Base-by-base conservation (phyloP, 2,888 invertebrate species). In the Julus scanicus region DNA sequence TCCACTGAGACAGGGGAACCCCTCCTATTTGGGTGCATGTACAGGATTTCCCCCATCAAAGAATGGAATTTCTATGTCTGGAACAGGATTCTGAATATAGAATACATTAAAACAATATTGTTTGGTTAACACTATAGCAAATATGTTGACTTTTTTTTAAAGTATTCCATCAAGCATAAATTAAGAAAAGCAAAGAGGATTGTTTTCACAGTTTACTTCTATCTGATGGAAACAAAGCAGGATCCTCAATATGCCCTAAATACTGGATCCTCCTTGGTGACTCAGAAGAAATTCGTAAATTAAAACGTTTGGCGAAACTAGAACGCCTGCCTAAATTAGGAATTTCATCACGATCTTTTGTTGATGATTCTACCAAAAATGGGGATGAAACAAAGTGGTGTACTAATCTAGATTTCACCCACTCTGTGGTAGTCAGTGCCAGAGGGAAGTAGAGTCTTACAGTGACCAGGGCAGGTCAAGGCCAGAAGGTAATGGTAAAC, bases 381-480 rank as follows among this genome's bases (percentile, higher is more conserved):
- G 80, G 80, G 80, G 13, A 37, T 37, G 37, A 80, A 80, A 80
- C 13, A 2, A 9, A 80, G 80, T 80, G 80, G 80, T 80, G 80
- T 80, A 37, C 37, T 80, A 80, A 37, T 37, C 80, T 20, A 80
- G 80, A 80, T 20, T 11, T 29, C 80, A 80, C 29, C 29, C 80
- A 80, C 80, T 80, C 37, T 37, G 80, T 29, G 29, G 29, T 1
- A 29, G 80, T 29, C 29, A 37, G 80, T 37, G 80, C 80, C 80
- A 37, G 15, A 80, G 80, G 37, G 29, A 80, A 80, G 37, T 37
- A 80, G 13, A 29, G 13, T 80, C 80, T 80, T 80, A 37, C 29
- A 80, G 71, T 37, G 80, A 80, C 80, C 37, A 80, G 80, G 80
- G 80, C 80, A 80, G 80, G 80, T 80, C 80, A 80, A 80, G 80